Conservation (phyloP, 2,888 invertebrate genomes). For the Apamea monoglypha region DNA sequence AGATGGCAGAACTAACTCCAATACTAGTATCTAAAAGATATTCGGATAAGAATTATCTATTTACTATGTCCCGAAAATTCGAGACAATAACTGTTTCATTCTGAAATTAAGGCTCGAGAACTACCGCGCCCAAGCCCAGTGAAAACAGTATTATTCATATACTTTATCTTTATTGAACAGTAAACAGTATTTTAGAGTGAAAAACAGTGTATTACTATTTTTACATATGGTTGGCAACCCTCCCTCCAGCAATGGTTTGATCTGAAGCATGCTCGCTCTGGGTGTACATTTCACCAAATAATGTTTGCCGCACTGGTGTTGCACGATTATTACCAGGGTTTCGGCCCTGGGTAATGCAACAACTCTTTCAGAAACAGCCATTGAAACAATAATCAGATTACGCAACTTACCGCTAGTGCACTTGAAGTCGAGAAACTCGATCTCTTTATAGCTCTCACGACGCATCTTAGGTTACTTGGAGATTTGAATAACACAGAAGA, state of each 20-base stretch:
- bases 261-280: too few relatives aligned
- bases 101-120: not conserved
- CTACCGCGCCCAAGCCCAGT: too few relatives aligned
- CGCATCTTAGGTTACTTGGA: constrained; percentile 80
- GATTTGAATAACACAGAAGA: constrained; percentile 77
- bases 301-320: not conserved
- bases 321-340: not conserved
- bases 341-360: not conserved
- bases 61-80: not conserved
- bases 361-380: not conserved
- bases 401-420: constrained; percentile 88
- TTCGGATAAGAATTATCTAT: too few relatives aligned
- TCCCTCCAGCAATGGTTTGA: not conserved
- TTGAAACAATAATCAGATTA: constrained; percentile 72
- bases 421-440: constrained; percentile 82
- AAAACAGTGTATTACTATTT: not conserved
- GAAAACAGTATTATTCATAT: too few relatives aligned
- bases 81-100: not conserved
- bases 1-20: too few relatives aligned
- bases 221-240: not conserved
- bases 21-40: too few relatives aligned
- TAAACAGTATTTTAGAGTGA: not conserved
- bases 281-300: not conserved
- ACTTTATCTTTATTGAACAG: not conserved
- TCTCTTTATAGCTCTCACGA: constrained; percentile 79